Conservation (phyloP, 2,888 invertebrate species). For the Catocala nupta region DNA sequence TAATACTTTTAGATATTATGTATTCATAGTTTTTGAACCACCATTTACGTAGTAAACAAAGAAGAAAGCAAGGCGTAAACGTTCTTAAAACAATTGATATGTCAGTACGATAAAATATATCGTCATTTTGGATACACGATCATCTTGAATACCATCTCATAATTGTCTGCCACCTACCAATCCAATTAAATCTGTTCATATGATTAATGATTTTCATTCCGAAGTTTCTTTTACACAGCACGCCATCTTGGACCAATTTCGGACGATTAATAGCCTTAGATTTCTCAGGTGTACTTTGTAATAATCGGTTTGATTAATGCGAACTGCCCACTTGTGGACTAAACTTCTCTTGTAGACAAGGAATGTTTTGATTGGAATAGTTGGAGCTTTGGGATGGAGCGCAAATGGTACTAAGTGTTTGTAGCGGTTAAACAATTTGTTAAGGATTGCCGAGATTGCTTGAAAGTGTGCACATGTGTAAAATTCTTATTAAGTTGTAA, state of each 20-base stretch:
- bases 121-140: no score
- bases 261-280: conserved; percentile 22
- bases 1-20: no score
- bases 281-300: conserved; percentile 29
- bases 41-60: no score
- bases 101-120: no score
- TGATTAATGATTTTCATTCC: conserved; percentile 14
- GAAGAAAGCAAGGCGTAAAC: no score
- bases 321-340: conserved; percentile 14
- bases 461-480: no score
- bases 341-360: conserved; percentile 45
- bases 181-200: not conserved
- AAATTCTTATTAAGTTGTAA: no score
- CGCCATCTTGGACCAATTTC: conserved; percentile 4
- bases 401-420: not conserved
- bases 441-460: not conserved
- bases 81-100: no score
- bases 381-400: conserved; percentile 42
- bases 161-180: no score
- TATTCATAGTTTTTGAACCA: no score
- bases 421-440: not conserved
- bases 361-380: conserved; percentile 68
- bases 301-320: conserved; percentile 38
- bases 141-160: no score
- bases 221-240: conserved; percentile 7